These are phyloP conservation scores for Odontamblyopus lacepedii DNA, from an alignment of 2,797 vertebrate species.

Conservation along the genomic window DNA sequence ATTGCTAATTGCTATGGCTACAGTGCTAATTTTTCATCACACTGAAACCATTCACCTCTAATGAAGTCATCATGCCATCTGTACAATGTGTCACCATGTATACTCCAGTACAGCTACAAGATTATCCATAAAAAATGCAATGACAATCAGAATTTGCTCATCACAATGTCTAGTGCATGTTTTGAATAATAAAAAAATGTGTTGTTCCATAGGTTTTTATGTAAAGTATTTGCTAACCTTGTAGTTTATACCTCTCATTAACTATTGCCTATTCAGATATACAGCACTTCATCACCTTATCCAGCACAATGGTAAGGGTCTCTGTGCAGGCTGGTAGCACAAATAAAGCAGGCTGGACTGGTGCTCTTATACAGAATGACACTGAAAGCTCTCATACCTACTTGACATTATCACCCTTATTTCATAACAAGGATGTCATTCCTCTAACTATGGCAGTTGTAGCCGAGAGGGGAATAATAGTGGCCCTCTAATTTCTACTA, in stretches of 20 bases:
- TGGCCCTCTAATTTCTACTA: slow-evolving; percentile 31
- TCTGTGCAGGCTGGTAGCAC: slow-evolving; percentile 43
- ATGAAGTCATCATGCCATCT: slow-evolving; percentile 38
- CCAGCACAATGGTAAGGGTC: slow-evolving; percentile 26
- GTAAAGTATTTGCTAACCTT: neutral
- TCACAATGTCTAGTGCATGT: no score
- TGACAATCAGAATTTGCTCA: no score
- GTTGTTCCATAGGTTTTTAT: neutral
- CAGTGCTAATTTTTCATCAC: no score
- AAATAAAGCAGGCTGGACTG: slow-evolving; percentile 54
- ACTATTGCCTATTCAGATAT: neutral
- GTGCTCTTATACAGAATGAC: slow-evolving; percentile 56
- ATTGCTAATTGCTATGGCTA: no score
- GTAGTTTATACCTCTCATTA: neutral
- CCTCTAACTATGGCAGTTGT: slow-evolving; percentile 58
- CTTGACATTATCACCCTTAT: slow-evolving; percentile 67
- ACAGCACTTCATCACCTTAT: slow-evolving; percentile 42
- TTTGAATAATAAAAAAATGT: no score
- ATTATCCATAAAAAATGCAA: no score
- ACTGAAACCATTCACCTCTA: no score
- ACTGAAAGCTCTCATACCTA: slow-evolving; percentile 56
- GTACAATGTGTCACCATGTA: slow-evolving; percentile 1
- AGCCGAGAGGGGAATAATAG: slow-evolving; percentile 48
- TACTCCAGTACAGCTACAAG: no score
- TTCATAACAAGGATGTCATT: slow-evolving; percentile 65